Percentiles rank a stretch among this genome's conserved stretches.
These are phyloP conservation scores for Proisotoma minuta DNA, from an alignment of 2,888 invertebrate genomes.

Conservation along the genomic window DNA sequence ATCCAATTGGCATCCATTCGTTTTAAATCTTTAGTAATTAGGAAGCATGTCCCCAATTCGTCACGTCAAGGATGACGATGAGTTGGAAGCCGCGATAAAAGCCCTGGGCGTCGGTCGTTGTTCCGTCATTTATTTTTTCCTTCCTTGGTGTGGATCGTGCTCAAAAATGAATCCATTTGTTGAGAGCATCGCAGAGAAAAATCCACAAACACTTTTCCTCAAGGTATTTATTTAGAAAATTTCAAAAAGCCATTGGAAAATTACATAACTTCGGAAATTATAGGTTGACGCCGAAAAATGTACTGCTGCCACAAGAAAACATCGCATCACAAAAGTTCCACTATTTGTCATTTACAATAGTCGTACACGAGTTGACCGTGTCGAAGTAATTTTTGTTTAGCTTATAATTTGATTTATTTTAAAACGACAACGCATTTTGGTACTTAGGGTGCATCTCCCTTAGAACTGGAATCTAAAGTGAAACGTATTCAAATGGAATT, in stretches of 20 bases:
- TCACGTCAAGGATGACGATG: constrained; percentile 13
- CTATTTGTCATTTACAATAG: constrained; percentile 31
- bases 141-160: constrained; percentile 34
- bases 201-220: constrained; percentile 19
- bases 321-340: constrained; percentile 24
- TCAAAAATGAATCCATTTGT: constrained; percentile 29
- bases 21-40: not conserved
- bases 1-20: not conserved
- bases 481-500: constrained; percentile 11
- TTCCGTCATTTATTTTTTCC: constrained; percentile 19
- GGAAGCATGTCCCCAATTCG: not conserved
- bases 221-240: constrained; percentile 11
- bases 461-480: constrained; percentile 17
- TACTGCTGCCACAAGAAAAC: constrained; percentile 14
- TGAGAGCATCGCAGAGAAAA: constrained; percentile 19
- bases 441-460: constrained; percentile 18
- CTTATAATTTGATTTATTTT: too few relatives aligned
- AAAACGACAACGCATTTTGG: too few relatives aligned
- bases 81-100: constrained; percentile 18
- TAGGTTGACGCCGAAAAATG: constrained; percentile 28
- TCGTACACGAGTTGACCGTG: constrained; percentile 19
- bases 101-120: constrained; percentile 11
- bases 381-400: constrained; percentile 27
- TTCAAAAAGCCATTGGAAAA: not conserved
- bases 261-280: not conserved